Conservation (phyloP, 2,888 invertebrate species). For the Harpalus rubripes region DNA sequence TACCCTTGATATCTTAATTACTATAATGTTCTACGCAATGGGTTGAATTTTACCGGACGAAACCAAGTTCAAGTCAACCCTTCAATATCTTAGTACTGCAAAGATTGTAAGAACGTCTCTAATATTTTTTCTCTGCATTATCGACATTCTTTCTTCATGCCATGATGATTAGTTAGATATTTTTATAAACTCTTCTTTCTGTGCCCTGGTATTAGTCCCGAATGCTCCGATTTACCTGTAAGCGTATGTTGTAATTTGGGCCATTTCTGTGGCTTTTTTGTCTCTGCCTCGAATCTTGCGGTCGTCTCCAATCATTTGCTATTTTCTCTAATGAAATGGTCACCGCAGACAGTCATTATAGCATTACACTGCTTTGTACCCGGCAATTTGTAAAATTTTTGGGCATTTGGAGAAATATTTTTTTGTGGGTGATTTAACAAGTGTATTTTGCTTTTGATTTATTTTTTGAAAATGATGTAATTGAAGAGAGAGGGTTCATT, state of each 20-base stretch:
- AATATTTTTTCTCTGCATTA: constrained; percentile 34
- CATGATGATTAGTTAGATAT: constrained; percentile 33
- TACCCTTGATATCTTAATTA: too few species aligned
- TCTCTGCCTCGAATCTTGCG: constrained; percentile 60
- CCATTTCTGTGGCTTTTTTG: constrained; percentile 63
- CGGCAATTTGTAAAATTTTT: constrained; percentile 58
- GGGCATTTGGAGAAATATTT: constrained; percentile 37
- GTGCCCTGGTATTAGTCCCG: constrained; percentile 19
- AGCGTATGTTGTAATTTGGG: constrained; percentile 55
- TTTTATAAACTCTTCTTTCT: constrained; percentile 6
- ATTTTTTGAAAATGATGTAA: constrained; percentile 36
- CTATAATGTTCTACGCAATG: too few species aligned
- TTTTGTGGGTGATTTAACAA: constrained; percentile 45
- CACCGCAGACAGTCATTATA: constrained; percentile 66
- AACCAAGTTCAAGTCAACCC: too few species aligned
- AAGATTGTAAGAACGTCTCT: constrained; percentile 8
- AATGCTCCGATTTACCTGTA: constrained; percentile 45
- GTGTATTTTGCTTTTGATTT: constrained; percentile 46
- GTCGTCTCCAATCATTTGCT: constrained; percentile 65
- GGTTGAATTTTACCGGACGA: too few species aligned
- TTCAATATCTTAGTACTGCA: too few species aligned
- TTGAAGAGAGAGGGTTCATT: neutral
- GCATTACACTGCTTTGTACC: constrained; percentile 64
- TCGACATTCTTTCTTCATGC: constrained; percentile 10
- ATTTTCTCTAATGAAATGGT: constrained; percentile 68